Base-by-base conservation (phyloP, 2,888 invertebrate species). In the Euphydryas editha region DNA sequence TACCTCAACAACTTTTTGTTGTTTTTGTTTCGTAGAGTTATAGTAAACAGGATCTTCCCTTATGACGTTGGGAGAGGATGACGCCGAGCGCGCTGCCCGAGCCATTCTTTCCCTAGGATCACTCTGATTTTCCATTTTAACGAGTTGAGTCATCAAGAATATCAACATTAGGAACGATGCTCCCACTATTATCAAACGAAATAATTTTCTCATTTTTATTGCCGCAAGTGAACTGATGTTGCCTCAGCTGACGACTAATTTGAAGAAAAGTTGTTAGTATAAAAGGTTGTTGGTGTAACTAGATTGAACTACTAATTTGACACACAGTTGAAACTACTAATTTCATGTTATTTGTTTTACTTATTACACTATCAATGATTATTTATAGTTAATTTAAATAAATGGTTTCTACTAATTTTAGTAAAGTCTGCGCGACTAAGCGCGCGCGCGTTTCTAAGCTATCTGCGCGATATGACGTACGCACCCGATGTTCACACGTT, bases 151-250 rank as follows among this genome's bases (percentile, higher is more conserved):
- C 57, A 88, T 51, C 42, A 88, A 58, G 8, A 85, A 17, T 72
- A 83, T 73, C 21, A 73, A 76, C 42, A 76, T 24, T 7, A 73
- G 72, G 47, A 85, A 81, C 8, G 73, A 69, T 11, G 81, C 69
- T 7, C 75, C 81, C 8, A 77, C 72, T 4, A 78, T 65, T 13
- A 77, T 55, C 17, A 83, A 76, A 60, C 87, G 84, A 20, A 80
- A 65, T 11, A 78, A 56, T 67, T 77, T 72, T 72, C 84, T 85
- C 88, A 88, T 88, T 44, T 63, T 69, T 56, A 58, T 20, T 17
- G 59, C 30, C 47, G 55, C 21, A 36, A 36, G n/a, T 6, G 13
- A 51, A 56, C 37, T 37, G 18, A 18, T 13, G 8, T n/a, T 6
- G n/a, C 2, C n/a, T 1, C n/a, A n/a, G 15, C n/a, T n/a, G 15